Evolutionary conservation across 2,113 vertebrate species (phyloP).

Genomic region (Brienomyrus longianalis): DNA sequence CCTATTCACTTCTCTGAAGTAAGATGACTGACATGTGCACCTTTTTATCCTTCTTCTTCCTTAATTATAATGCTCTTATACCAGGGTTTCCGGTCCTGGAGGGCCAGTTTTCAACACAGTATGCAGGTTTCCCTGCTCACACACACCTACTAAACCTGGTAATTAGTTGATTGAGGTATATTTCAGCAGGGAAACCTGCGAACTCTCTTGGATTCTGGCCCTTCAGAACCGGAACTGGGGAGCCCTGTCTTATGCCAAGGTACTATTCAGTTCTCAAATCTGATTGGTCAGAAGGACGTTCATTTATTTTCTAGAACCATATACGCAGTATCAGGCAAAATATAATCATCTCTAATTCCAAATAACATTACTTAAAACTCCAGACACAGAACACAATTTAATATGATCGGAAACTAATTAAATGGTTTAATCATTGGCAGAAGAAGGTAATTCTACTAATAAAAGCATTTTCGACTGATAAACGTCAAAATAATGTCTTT

Average conservation of each 20-base stretch:
- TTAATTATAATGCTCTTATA: not conserved
- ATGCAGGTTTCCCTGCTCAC: not conserved
- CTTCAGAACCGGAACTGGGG: not conserved
- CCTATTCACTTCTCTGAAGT: not conserved
- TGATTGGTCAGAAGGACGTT: not conserved
- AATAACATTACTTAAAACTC: not conserved
- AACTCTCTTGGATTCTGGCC: not conserved
- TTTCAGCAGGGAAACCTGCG: not conserved
- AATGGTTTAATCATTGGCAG: not conserved
- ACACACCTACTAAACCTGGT: not conserved
- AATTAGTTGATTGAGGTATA: not conserved
- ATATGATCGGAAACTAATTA: not conserved
- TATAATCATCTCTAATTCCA: not conserved
- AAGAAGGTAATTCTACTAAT: not conserved
- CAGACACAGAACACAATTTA: not conserved
- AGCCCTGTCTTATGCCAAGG: not conserved
- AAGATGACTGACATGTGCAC: not conserved
- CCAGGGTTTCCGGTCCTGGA: not conserved
- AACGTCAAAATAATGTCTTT: not conserved
- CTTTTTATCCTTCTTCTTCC: not conserved
- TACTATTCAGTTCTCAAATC: not conserved
- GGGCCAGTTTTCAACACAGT: not conserved
- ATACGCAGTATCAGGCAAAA: not conserved
- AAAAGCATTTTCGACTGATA: not conserved
- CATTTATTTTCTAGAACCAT: not conserved